phyloP scores from a whole-genome alignment of 2,888 invertebrate species.

The Creontiades dilutus region DNA sequence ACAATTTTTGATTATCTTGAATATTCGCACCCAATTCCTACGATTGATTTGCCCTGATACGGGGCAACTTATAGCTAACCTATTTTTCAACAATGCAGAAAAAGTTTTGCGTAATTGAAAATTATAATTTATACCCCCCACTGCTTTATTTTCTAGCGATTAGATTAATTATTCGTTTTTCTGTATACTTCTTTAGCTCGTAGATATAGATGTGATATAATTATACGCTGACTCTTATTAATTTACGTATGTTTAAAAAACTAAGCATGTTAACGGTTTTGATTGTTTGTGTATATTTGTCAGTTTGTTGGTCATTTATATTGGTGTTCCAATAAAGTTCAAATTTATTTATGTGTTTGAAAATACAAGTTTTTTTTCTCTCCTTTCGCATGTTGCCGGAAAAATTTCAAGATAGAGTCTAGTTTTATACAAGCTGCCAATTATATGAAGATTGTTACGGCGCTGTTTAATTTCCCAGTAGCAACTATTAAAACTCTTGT shows the following conservation, averaged over 20 bases:
- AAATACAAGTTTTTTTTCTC: not conserved
- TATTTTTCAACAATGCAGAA: no score
- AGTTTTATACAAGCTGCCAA: no score
- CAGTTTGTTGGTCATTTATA: conserved; percentile 11
- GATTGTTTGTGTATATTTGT: conserved; percentile 2
- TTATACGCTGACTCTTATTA: not conserved
- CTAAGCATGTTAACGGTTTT: not conserved
- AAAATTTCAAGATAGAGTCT: no score
- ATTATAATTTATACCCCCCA: not conserved
- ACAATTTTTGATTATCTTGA: no score
- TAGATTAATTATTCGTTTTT: not conserved
- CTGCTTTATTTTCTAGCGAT: conserved; percentile 1
- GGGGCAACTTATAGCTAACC: no score
- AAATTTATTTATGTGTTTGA: conserved; percentile 13
- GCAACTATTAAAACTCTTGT: no score
- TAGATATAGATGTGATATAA: conserved; percentile 24
- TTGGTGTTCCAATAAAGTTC: not conserved
- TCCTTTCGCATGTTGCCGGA: not conserved
- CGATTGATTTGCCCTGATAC: no score
- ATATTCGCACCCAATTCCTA: no score
- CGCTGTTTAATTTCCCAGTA: no score
- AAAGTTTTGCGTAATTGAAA: no score
- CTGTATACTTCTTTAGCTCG: not conserved
- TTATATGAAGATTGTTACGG: no score
- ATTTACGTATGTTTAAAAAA: not conserved